Evolutionary conservation across 1,140 invertebrate species (phyloP).

Genomic region (Drosophila yakuba): DNA sequence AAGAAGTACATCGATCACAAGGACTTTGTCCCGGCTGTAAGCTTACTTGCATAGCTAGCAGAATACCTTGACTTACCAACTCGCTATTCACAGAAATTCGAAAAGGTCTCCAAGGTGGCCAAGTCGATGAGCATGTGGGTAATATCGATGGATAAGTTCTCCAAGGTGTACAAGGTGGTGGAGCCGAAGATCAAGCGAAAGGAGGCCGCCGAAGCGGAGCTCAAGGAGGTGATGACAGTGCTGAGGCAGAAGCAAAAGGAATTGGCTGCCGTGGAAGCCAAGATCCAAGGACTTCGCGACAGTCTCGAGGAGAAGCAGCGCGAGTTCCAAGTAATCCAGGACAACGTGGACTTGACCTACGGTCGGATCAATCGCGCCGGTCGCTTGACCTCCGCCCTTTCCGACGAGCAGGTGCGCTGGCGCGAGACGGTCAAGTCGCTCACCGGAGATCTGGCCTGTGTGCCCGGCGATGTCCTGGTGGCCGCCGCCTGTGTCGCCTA

Average conservation of each 20-base stretch:
- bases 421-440: constrained; percentile 88
- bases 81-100: constrained; percentile 86
- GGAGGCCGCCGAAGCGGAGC: constrained; percentile 89
- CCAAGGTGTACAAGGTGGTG: constrained; percentile 92
- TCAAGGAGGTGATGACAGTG: constrained; percentile 90
- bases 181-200: constrained; percentile 93
- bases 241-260: constrained; percentile 92
- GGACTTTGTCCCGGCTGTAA: constrained; percentile 88
- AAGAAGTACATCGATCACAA: constrained; percentile 93
- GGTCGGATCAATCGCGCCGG: constrained; percentile 92
- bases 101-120: constrained; percentile 91
- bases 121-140: constrained; percentile 96
- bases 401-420: constrained; percentile 94
- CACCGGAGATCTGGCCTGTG: constrained; percentile 61
- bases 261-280: constrained; percentile 89
- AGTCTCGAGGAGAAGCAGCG: constrained; percentile 88
- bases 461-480: constrained; percentile 92
- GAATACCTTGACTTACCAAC: too few relatives aligned
- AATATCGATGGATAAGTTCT: constrained; percentile 94
- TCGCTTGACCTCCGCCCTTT: constrained; percentile 92
- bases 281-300: constrained; percentile 82
- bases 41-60: neutral
- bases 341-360: constrained; percentile 91
- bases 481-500: constrained; percentile 94
- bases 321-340: constrained; percentile 89